Evolutionary conservation across 2,797 vertebrate genomes (phyloP).

Genomic region (Onychomys arenicola): DNA sequence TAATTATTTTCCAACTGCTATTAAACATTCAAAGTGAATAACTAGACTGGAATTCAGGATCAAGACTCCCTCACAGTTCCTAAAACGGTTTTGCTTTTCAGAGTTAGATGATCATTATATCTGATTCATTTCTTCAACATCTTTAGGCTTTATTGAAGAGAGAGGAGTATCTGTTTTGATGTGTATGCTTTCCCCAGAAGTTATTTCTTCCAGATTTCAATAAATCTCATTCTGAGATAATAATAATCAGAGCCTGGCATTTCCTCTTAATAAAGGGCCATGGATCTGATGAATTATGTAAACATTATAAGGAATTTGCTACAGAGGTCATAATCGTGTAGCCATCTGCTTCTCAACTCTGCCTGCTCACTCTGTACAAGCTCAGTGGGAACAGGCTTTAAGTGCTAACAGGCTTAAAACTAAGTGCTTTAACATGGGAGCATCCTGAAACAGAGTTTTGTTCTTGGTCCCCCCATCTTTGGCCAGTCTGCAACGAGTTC

Average conservation of each 20-base stretch:
- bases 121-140: constrained; percentile 79
- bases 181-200: constrained; percentile 66
- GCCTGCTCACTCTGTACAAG: neutral
- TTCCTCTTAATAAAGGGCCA: constrained; percentile 69
- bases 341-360: constrained; percentile 65
- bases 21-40: constrained; percentile 85
- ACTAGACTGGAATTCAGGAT: constrained; percentile 75
- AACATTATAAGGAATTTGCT: constrained; percentile 56
- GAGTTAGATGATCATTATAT: constrained; percentile 71
- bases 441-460: constrained; percentile 36
- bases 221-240: constrained; percentile 70
- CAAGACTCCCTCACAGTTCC: constrained; percentile 75
- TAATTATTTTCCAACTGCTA: constrained; percentile 84
- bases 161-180: constrained; percentile 74
- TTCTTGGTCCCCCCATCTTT: constrained; percentile 43
- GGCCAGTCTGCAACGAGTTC: neutral
- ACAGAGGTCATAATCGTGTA: constrained; percentile 68
- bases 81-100: constrained; percentile 84
- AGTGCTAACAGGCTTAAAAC: too few species aligned
- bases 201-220: constrained; percentile 77
- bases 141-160: constrained; percentile 80
- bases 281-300: constrained; percentile 65
- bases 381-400: neutral
- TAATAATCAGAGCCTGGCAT: constrained; percentile 70
- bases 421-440: neutral